A percentile compares a stretch with the other conserved stretches of the same genome.
phyloP scores from a whole-genome alignment of 2,888 invertebrate genomes.

The Encarsia formosa region DNA sequence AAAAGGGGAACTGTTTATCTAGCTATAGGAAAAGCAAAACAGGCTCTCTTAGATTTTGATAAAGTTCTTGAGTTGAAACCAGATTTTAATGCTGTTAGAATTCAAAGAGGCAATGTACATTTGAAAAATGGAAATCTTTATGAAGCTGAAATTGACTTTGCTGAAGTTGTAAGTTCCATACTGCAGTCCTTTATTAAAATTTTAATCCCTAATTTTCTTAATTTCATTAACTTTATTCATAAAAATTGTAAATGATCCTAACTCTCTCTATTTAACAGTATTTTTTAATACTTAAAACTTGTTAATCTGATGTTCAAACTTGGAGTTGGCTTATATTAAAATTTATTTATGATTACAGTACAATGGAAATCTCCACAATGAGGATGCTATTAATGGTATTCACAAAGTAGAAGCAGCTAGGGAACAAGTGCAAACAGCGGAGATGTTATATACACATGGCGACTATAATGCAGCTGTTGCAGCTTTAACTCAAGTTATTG shows the following conservation, averaged over 20 bases:
- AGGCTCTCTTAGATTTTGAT: conserved; percentile 90
- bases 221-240: neutral
- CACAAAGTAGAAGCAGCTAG: conserved; percentile 64
- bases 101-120: conserved; percentile 81
- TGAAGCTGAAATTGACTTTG: conserved; percentile 77
- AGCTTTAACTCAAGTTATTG: conserved; percentile 64
- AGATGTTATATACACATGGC: conserved; percentile 59
- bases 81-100: conserved; percentile 85
- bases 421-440: conserved; percentile 62
- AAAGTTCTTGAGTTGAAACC: conserved; percentile 90
- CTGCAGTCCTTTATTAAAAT: too few species aligned
- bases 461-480: conserved; percentile 61
- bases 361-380: conserved; percentile 77
- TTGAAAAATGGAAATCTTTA: conserved; percentile 84
- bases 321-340: conserved; percentile 1
- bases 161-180: conserved; percentile 78
- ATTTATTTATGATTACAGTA: too few species aligned
- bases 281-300: neutral
- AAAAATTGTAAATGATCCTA: neutral
- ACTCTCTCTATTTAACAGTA: neutral
- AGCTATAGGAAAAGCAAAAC: conserved; percentile 91
- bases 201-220: neutral
- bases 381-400: conserved; percentile 65
- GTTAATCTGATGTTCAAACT: neutral
- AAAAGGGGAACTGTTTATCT: conserved; percentile 94